Base-by-base conservation (phyloP, 92 coral and sea anemone genomes). In the Parazoanthus atlanticus region DNA sequence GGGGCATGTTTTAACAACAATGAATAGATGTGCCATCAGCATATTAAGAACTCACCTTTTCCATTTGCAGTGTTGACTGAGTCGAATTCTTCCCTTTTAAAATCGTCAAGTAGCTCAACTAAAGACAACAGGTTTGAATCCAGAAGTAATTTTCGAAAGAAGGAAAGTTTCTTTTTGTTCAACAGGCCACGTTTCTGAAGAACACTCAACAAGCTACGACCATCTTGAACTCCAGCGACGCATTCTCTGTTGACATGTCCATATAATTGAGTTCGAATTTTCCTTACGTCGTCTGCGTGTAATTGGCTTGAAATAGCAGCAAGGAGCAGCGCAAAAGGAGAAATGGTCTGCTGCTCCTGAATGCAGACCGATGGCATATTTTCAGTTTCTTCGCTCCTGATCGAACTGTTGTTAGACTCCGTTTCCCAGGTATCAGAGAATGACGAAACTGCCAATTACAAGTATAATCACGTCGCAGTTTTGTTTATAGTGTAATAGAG, bases 171-270 rank as follows among this genome's bases (percentile, higher is more conserved):
- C 81, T 89, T 91, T 36, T 92, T 92, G 65, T 89, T 91, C 21
- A 96, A 91, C n/a, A 96, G 70, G 30, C 99, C 98, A 11, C 93
- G 93, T 52, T 94, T 82, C 80, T 90, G 94, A 56, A 96, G 98
- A 74, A 94, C 88, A 7, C 69, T 90, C 46, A 95, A 56, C 82
- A 96, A 85, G 15, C 94, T 91, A 46, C 67, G 84, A 5, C 99
- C 99, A 43, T 83, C 90, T 41, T 89, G 90, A 36, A 94, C 89
- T 38, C 83, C 88, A 84, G 90, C 86, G 30, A 96, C 91, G 65
- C 80, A 87, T 32, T 96, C 98, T 92, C 94, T 96, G 92, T 92
- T 91, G 82, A 96, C 78, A 32, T 95, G 96, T 13, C 99, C 99
- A 66, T 91, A 92, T n/a, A 96, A 94, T 29, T 88, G 91, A n/a